Percentiles rank a stretch among this genome's conserved stretches.
Conservation (phyloP, 2,113 vertebrate species). For the Montifringilla adamsi region DNA sequence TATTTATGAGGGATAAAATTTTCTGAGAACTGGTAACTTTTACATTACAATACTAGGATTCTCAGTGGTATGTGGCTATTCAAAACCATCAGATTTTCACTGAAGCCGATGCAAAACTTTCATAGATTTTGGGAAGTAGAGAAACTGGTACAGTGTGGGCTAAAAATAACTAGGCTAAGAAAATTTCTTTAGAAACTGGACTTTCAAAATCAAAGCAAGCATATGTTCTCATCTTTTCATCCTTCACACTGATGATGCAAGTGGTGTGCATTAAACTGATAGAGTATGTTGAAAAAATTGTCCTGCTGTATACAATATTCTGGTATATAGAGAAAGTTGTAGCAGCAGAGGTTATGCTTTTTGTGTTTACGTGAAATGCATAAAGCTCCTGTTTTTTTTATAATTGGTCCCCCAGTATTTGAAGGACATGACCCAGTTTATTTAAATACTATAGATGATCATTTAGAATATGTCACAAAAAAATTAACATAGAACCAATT, state of each 20-base stretch:
- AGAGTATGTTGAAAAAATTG: neutral
- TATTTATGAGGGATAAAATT: neutral
- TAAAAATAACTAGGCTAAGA: neutral
- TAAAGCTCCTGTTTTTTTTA: neutral
- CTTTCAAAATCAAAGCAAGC: neutral
- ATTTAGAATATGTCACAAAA: neutral
- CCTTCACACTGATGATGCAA: neutral
- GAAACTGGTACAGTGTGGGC: neutral
- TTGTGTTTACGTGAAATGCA: too few relatives aligned
- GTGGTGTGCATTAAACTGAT: neutral
- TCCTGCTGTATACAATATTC: neutral
- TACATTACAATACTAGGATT: neutral
- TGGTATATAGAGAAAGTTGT: neutral
- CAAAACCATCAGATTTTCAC: neutral
- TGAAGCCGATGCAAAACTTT: neutral
- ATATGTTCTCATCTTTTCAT: neutral
- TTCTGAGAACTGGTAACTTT: neutral
- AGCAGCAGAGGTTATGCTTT: neutral
- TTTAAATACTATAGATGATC: neutral
- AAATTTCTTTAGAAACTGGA: neutral
- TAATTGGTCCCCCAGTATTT: neutral
- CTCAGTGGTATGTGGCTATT: neutral
- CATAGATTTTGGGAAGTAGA: neutral
- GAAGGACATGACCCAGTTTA: neutral
- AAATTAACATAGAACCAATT: neutral